Evolutionary conservation across 2,888 invertebrate species (phyloP).

Genomic region (Noctua janthina): DNA sequence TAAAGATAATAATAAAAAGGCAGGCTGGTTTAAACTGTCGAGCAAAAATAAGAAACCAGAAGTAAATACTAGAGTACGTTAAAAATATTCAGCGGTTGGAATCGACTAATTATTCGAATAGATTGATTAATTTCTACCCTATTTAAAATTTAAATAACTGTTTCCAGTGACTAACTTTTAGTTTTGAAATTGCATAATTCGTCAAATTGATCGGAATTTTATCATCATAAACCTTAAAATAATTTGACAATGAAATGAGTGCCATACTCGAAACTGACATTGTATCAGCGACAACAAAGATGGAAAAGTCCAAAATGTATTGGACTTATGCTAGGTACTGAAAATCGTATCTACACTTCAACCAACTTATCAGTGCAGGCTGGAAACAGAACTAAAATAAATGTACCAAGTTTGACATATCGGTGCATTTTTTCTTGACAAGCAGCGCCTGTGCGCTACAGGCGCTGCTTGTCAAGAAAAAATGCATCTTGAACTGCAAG

Average conservation of each 20-base stretch:
- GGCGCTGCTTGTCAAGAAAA: too few species aligned
- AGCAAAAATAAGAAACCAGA: conserved; percentile 88
- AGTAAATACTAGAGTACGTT: conserved; percentile 85
- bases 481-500: background rate
- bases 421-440: background rate
- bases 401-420: background rate
- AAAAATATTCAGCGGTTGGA: conserved; percentile 43
- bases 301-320: background rate
- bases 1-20: conserved; percentile 92
- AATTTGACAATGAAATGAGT: conserved; percentile 33
- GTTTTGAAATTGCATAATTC: background rate
- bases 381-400: background rate
- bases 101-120: conserved; percentile 24
- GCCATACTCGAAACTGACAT: conserved; percentile 49
- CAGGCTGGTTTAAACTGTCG: conserved; percentile 93
- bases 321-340: background rate
- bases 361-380: background rate
- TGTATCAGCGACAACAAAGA: background rate
- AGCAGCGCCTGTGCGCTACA: background rate
- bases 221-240: background rate
- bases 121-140: conserved; percentile 1
- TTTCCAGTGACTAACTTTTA: conserved; percentile 22
- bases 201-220: background rate
- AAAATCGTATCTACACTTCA: background rate
- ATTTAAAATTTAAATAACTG: conserved; percentile 2